Conservation (phyloP, 2,888 invertebrate genomes). For the Meiosimyza platycephala region DNA sequence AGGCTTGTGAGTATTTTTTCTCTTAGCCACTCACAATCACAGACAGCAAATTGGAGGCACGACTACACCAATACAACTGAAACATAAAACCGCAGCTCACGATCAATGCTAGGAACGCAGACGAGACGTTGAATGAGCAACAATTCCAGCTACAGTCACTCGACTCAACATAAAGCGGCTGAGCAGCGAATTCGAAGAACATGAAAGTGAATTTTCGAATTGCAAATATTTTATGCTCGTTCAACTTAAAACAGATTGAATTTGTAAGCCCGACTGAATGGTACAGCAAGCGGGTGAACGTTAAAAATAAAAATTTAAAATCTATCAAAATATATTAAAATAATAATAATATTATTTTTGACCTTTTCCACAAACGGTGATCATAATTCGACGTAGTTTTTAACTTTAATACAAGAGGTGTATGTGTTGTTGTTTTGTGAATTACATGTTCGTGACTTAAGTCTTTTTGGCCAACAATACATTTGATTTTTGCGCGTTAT, state of each 20-base stretch:
- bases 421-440: too few species aligned
- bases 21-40: too few species aligned
- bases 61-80: constrained; percentile 1
- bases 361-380: too few species aligned
- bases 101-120: constrained; percentile 14
- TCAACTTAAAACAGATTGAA: constrained; percentile 23
- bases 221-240: constrained; percentile 18
- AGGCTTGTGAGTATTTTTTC: too few species aligned
- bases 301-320: background rate
- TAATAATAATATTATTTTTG: too few species aligned
- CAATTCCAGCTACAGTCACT: background rate
- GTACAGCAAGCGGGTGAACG: background rate
- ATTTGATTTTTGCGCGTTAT: too few species aligned
- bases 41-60: constrained; percentile 18
- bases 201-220: constrained; percentile 17
- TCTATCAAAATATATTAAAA: too few species aligned
- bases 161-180: too few species aligned
- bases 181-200: constrained; percentile 16
- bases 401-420: too few species aligned
- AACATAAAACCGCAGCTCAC: background rate
- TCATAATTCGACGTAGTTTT: too few species aligned
- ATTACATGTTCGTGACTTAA: too few species aligned
- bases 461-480: too few species aligned
- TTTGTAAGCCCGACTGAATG: constrained; percentile 19
- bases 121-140: background rate